Conservation (phyloP, 2,888 invertebrate species). For the Drosophila yooni region DNA sequence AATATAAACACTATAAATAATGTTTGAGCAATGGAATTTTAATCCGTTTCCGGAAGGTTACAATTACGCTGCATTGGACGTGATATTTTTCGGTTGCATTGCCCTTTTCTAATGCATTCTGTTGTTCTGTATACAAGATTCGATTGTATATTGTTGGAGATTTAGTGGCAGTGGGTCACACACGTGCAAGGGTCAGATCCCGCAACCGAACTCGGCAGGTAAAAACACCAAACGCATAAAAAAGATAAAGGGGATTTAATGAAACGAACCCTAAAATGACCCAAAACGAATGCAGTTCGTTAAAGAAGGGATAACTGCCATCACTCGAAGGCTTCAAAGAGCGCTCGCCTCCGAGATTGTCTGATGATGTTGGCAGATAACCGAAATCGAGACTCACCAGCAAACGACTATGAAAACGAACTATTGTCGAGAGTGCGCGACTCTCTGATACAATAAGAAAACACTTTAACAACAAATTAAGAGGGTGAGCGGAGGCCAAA, state of each 20-base stretch:
- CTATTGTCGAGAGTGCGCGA: constrained; percentile 16
- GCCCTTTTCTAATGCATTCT: constrained; percentile 53
- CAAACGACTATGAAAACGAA: constrained; percentile 15
- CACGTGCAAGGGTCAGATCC: constrained; percentile 82
- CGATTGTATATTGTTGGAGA: constrained; percentile 59
- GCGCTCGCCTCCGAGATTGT: constrained; percentile 38
- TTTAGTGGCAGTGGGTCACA: constrained; percentile 68
- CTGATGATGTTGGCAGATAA: constrained; percentile 59
- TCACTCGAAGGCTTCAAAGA: constrained; percentile 47
- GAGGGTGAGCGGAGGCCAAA: constrained; percentile 4
- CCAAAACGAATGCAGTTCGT: constrained; percentile 66
- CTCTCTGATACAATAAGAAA: constrained; percentile 13
- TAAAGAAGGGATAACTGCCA: constrained; percentile 56
- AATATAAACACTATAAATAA: constrained; percentile 16
- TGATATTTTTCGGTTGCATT: constrained; percentile 48
- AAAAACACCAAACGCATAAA: constrained; percentile 56
- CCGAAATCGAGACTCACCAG: constrained; percentile 22
- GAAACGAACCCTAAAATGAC: constrained; percentile 74
- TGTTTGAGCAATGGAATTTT: constrained; percentile 50
- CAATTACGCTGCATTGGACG: constrained; percentile 66
- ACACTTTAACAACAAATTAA: constrained; percentile 14
- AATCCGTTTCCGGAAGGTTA: constrained; percentile 77
- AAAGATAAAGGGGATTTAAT: constrained; percentile 66
- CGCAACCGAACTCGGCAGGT: constrained; percentile 62
- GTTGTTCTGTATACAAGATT: constrained; percentile 27